These are phyloP conservation scores for Synergus itoensis DNA, from an alignment of 2,888 invertebrate genomes.

Conservation along the genomic window DNA sequence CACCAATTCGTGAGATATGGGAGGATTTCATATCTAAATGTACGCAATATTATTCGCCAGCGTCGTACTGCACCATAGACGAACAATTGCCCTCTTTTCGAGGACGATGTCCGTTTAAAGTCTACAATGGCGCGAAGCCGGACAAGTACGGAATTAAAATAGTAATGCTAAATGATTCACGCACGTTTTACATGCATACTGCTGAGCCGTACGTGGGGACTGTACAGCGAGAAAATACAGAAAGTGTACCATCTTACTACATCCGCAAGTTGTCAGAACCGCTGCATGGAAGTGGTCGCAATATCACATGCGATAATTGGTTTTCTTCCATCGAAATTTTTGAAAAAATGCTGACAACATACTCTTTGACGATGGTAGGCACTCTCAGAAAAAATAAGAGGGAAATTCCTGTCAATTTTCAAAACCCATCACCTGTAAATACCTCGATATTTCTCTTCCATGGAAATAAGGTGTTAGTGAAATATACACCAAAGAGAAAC, in stretches of 20 bases:
- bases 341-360: slow-evolving; percentile 49
- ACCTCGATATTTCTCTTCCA: slow-evolving; percentile 45
- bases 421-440: slow-evolving; percentile 29
- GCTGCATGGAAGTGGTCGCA: slow-evolving; percentile 48
- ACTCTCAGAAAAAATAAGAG: slow-evolving; percentile 56
- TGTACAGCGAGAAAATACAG: slow-evolving; percentile 38
- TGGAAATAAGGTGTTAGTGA: slow-evolving; percentile 48
- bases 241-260: slow-evolving; percentile 52
- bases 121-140: slow-evolving; percentile 61
- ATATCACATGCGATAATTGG: slow-evolving; percentile 59
- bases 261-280: slow-evolving; percentile 52
- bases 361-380: slow-evolving; percentile 56
- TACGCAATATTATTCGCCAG: slow-evolving; percentile 52
- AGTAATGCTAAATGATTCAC: slow-evolving; percentile 52
- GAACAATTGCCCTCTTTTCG: slow-evolving; percentile 61
- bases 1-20: slow-evolving; percentile 45
- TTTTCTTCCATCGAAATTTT: slow-evolving; percentile 54
- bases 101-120: slow-evolving; percentile 57
- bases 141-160: slow-evolving; percentile 61
- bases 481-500: slow-evolving; percentile 50
- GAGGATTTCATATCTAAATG: slow-evolving; percentile 47
- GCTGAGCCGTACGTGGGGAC: slow-evolving; percentile 50
- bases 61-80: slow-evolving; percentile 59
- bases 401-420: slow-evolving; percentile 52
- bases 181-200: slow-evolving; percentile 48